phyloP scores from a whole-genome alignment of 2,113 vertebrate genomes.

The Tragulus kanchil region DNA sequence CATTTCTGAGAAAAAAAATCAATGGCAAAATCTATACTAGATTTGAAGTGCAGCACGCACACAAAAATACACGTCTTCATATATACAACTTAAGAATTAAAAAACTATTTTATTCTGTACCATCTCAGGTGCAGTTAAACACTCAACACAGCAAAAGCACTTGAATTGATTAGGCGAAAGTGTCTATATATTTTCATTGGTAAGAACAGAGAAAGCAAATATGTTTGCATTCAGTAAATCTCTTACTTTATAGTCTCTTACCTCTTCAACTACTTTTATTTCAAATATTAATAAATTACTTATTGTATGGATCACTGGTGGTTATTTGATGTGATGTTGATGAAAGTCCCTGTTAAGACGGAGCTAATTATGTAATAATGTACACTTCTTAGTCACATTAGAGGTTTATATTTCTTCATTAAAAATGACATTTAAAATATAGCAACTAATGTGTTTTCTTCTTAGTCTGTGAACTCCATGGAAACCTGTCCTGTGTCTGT shows the following conservation, averaged over 20 bases:
- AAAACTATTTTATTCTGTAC: background rate
- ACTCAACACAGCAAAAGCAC: background rate
- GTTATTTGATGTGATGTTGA: background rate
- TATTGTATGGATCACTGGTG: background rate
- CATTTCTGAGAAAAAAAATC: conserved; percentile 63
- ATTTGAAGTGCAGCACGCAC: conserved; percentile 30
- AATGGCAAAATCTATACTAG: conserved; percentile 70
- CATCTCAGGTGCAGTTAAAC: background rate
- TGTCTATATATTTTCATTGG: background rate
- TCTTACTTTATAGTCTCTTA: background rate
- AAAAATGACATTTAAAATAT: background rate
- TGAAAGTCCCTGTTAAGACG: background rate
- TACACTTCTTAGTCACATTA: background rate
- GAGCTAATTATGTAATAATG: background rate
- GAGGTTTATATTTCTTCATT: background rate
- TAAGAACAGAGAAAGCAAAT: background rate
- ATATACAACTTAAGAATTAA: background rate
- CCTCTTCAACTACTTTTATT: background rate
- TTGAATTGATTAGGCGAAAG: background rate
- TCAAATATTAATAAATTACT: background rate
- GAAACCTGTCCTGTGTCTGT: background rate
- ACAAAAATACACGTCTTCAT: conserved; percentile 13
- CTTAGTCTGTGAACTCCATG: background rate
- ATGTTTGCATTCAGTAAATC: background rate
- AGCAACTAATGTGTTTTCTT: background rate